These are phyloP conservation scores for Apocrypta bakeri DNA, from an alignment of 1,140 invertebrate species.

Conservation along the genomic window DNA sequence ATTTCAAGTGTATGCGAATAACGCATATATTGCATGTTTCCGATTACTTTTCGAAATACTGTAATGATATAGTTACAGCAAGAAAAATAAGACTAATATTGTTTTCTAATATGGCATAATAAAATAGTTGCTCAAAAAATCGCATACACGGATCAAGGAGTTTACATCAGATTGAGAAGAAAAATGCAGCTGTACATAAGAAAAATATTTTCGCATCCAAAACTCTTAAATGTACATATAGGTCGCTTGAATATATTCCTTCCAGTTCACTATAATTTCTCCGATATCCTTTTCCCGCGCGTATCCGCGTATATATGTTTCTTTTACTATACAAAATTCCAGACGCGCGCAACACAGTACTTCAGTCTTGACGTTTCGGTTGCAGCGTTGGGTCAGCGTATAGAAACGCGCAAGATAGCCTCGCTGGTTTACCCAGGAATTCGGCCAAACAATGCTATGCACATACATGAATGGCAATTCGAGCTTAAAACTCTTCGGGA, in stretches of 20 bases:
- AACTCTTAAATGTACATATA: background rate
- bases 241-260: background rate
- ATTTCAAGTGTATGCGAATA: too few relatives aligned
- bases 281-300: background rate
- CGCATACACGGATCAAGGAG: too few relatives aligned
- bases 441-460: constrained; percentile 10
- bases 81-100: too few relatives aligned
- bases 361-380: background rate
- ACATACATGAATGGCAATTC: constrained; percentile 39
- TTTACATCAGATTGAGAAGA: too few relatives aligned
- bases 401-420: background rate
- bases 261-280: background rate
- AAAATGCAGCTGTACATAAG: too few relatives aligned
- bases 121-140: too few relatives aligned
- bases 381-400: background rate
- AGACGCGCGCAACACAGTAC: background rate
- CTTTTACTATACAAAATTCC: background rate
- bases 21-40: too few relatives aligned
- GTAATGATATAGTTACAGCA: too few relatives aligned
- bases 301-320: background rate
- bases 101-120: too few relatives aligned
- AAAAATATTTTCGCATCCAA: background rate
- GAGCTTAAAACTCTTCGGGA: constrained; percentile 3
- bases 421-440: constrained; percentile 19
- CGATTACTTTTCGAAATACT: too few relatives aligned